phyloP scores from a whole-genome alignment of 2,888 invertebrate genomes.

The Zootermopsis nevadensis region DNA sequence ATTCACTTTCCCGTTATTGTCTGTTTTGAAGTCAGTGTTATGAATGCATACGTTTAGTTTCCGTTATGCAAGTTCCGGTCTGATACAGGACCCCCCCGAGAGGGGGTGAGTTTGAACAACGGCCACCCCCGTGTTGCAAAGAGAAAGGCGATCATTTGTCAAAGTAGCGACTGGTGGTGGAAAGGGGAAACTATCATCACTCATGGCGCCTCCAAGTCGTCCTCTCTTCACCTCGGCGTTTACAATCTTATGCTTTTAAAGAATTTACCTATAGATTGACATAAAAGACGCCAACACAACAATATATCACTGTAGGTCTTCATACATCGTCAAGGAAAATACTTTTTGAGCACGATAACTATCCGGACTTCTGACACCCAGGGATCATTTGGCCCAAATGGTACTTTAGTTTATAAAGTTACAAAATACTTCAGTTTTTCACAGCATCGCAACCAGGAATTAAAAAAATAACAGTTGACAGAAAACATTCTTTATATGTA shows the following conservation, averaged over 20 bases:
- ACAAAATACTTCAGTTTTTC: too few relatives aligned
- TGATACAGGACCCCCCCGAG: background rate
- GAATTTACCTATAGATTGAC: conserved; percentile 34
- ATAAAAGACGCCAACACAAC: background rate
- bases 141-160: conserved; percentile 42
- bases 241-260: conserved; percentile 34
- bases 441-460: too few relatives aligned
- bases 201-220: conserved; percentile 29
- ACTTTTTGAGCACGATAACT: too few relatives aligned
- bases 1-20: background rate
- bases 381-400: too few relatives aligned
- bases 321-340: too few relatives aligned
- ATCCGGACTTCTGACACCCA: too few relatives aligned
- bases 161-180: conserved; percentile 27
- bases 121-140: conserved; percentile 37
- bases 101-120: conserved; percentile 25
- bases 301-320: background rate
- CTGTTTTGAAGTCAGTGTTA: background rate
- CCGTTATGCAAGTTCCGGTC: conserved; percentile 28
- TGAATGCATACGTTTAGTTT: conserved; percentile 35
- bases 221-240: conserved; percentile 14
- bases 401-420: too few relatives aligned
- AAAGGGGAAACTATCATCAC: conserved; percentile 17
- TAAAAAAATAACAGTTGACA: too few relatives aligned
- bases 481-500: too few relatives aligned